Conservation (phyloP, 2,888 invertebrate species). For the Drosophila recens region DNA sequence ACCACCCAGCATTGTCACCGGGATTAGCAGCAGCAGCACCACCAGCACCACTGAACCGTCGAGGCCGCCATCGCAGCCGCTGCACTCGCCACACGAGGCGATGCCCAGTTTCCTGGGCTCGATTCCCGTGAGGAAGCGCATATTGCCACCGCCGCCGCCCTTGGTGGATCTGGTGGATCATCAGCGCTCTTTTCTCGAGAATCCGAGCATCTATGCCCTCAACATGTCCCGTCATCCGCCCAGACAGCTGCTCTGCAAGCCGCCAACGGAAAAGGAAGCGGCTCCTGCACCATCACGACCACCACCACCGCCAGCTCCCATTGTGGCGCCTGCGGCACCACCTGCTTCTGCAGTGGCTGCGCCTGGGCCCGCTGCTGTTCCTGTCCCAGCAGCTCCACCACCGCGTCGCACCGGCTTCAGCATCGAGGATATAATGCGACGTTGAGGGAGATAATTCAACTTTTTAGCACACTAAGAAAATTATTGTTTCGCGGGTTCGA, state of each 20-base stretch:
- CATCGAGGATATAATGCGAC: conserved; percentile 96
- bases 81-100: conserved; percentile 84
- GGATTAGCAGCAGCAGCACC: conserved; percentile 37
- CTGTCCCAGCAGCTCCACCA: conserved; percentile 78
- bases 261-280: conserved; percentile 62
- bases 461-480: conserved; percentile 44
- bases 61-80: conserved; percentile 79
- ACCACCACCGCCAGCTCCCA: conserved; percentile 76
- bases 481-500: conserved; percentile 8
- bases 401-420: conserved; percentile 93
- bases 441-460: conserved; percentile 85
- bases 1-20: conserved; percentile 52
- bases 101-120: conserved; percentile 85
- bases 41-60: conserved; percentile 65
- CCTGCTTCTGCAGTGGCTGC: conserved; percentile 25
- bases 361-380: conserved; percentile 65
- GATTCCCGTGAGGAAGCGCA: conserved; percentile 84
- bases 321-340: conserved; percentile 83
- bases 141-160: conserved; percentile 70
- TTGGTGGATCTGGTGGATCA: conserved; percentile 70
- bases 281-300: conserved; percentile 35
- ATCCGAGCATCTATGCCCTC: conserved; percentile 69
- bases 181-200: conserved; percentile 63
- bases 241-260: conserved; percentile 74
- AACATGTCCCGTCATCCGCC: conserved; percentile 83